Evolutionary conservation across 1,140 invertebrate genomes (phyloP), one percentile per base, ranked within the genome.

Genomic region (Ylistrum balloti): DNA sequence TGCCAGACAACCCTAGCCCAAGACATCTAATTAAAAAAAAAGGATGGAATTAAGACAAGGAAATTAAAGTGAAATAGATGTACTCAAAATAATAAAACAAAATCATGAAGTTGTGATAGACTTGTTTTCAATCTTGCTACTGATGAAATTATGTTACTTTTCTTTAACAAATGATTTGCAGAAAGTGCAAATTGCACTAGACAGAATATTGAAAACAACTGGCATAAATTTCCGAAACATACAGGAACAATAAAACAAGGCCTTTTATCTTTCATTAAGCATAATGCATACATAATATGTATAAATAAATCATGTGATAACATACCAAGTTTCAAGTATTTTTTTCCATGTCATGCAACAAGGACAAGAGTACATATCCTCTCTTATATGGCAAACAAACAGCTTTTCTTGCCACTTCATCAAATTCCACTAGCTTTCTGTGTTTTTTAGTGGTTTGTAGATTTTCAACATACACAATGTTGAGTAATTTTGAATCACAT

Each of bases 311-410:
- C 15, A 86, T 20, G 17, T 86, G 13, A 33, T 33, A 17, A n/a
- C 15, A n/a, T n/a, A 33, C 33, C 32, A 33, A 86, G 15, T 86
- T n/a, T 88, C 22, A n/a, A 22, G 10, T 88, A 48, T 45, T 33
- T 17, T 22, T 45, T 45, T 92, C 91, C 22, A 92, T 33, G n/a
- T 33, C 89, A 88, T 92, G 91, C 33, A 92, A 86, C 88, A 90
- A 89, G 3, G 91, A 88, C 86, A 92, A 28, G 17, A 92, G 34
- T 9, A 92, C 74, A 89, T 90, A 33, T 11, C 91, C 91, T 41
- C 45, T n/a, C 11, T 89, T 48, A 32, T n/a, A 33, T 20, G 91
- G 91, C 9, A 90, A 32, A 34, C 87, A 89, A 38, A 92, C 89
- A 32, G 89, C 7, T 88, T 92, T 92, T 74, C 45, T 90, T 1